A percentile compares a stretch with the other conserved stretches of the same genome.
phyloP scores from a whole-genome alignment of 1,140 invertebrate species.

The Ptiloglossa arizonensis region DNA sequence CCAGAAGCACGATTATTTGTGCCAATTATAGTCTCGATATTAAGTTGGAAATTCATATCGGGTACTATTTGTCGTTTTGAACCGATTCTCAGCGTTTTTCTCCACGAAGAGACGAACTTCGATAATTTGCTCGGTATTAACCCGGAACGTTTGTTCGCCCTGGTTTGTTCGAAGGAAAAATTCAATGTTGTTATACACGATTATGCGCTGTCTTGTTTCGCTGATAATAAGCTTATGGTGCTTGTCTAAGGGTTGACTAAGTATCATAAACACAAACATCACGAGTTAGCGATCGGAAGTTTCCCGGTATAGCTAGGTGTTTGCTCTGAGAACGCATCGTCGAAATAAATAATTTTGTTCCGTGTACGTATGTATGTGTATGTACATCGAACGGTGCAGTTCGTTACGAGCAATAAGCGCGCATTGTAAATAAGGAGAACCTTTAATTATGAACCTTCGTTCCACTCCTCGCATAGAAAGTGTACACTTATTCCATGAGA shows the following conservation, averaged over 20 bases:
- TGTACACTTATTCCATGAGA: no score
- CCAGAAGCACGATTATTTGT: background rate
- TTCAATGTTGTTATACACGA: slow-evolving; percentile 22
- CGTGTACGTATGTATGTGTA: no score
- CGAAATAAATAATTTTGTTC: background rate
- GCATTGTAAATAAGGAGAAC: no score
- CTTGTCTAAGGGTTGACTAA: slow-evolving; percentile 41
- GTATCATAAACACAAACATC: slow-evolving; percentile 39
- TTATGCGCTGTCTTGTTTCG: slow-evolving; percentile 28
- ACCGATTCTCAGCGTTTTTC: no score
- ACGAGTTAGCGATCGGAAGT: slow-evolving; percentile 21
- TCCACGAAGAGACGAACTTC: background rate
- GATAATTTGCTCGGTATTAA: background rate
- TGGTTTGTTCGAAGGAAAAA: background rate
- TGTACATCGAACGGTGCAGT: background rate
- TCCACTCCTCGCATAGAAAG: no score
- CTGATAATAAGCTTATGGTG: slow-evolving; percentile 42
- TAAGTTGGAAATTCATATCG: no score
- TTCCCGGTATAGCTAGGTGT: background rate
- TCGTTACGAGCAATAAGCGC: background rate
- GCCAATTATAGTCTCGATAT: background rate
- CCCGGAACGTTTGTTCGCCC: background rate
- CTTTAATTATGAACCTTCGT: no score
- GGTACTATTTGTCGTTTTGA: no score
- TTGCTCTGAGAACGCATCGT: background rate